phyloP scores from a whole-genome alignment of 2,113 vertebrate species.

The Poicephalus meyeri region DNA sequence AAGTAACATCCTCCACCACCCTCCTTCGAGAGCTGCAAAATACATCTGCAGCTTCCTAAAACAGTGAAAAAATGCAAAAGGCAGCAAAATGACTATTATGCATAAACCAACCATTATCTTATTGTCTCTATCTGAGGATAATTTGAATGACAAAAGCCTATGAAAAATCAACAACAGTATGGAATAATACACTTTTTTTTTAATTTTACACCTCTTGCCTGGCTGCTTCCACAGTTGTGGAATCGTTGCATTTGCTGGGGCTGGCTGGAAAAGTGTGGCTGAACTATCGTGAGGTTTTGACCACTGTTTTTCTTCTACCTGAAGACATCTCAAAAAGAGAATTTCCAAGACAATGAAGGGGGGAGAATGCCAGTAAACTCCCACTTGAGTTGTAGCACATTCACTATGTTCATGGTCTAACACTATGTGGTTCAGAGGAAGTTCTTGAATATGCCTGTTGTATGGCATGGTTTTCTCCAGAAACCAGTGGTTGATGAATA shows the following conservation, averaged over 20 bases:
- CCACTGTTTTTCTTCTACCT: background rate
- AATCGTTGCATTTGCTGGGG: background rate
- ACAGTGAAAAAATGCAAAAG: background rate
- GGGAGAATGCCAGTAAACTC: background rate
- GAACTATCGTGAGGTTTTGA: background rate
- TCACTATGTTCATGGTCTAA: background rate
- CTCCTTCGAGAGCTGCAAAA: background rate
- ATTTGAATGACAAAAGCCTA: background rate
- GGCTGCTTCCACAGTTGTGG: background rate
- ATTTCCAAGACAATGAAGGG: background rate
- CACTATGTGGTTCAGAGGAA: background rate
- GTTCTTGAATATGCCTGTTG: background rate
- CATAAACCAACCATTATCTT: background rate
- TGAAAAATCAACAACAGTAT: background rate
- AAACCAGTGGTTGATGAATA: background rate
- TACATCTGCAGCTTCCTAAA: background rate
- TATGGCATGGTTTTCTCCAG: background rate
- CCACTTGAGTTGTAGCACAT: background rate
- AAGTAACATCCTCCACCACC: background rate
- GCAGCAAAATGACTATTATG: background rate
- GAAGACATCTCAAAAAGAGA: background rate
- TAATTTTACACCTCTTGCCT: background rate
- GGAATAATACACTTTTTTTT: background rate
- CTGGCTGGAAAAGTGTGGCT: background rate
- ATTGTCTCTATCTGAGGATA: background rate